Percentiles rank a stretch among this genome's conserved stretches.
phyloP scores from a whole-genome alignment of 2,113 vertebrate genomes.

The Chamaetylas fuelleborni region DNA sequence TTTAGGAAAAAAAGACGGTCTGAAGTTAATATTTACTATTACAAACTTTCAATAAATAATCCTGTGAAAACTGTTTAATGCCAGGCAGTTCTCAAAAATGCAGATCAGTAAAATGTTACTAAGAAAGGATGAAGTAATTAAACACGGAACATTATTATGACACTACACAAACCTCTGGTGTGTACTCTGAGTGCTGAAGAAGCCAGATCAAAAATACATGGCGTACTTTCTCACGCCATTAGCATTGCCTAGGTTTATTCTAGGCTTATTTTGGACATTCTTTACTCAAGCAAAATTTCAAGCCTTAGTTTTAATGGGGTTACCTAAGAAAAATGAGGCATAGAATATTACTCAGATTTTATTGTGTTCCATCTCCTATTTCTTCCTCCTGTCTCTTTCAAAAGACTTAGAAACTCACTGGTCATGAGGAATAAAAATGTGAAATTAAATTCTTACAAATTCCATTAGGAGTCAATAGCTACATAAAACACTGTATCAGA shows the following conservation, averaged over 20 bases:
- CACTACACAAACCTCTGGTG: background rate
- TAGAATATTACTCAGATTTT: background rate
- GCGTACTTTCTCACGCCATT: background rate
- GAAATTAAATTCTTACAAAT: background rate
- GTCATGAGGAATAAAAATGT: background rate
- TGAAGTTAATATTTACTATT: background rate
- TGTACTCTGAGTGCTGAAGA: background rate
- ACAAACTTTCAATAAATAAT: background rate
- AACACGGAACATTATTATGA: background rate
- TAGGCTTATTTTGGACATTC: background rate
- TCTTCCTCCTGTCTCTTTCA: background rate
- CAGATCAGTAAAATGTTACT: background rate
- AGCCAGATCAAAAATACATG: background rate
- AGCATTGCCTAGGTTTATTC: background rate
- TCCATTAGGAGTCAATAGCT: background rate
- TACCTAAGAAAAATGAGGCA: background rate
- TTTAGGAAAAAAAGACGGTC: accelerated
- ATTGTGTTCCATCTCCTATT: background rate
- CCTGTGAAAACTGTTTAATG: background rate
- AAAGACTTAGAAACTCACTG: background rate
- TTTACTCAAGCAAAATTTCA: background rate
- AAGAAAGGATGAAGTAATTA: background rate
- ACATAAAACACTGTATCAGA: background rate
- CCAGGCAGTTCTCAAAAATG: background rate
- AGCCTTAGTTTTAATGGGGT: background rate